These are phyloP conservation scores for Spheniscus humboldti DNA, from an alignment of 2,797 vertebrate species.

Conservation along the genomic window DNA sequence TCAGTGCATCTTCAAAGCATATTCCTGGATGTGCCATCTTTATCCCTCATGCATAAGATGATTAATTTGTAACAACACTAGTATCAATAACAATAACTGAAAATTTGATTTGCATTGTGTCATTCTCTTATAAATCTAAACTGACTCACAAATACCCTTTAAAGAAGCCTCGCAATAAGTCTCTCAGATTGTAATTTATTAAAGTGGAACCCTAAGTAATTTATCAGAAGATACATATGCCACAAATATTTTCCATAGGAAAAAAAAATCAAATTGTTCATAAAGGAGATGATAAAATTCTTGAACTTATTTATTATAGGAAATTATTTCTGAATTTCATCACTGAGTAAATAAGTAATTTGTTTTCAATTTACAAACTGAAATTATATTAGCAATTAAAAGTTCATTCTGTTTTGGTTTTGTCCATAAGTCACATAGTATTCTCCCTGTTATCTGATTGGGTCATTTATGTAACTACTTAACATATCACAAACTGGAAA, in stretches of 20 bases:
- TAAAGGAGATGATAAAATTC: neutral
- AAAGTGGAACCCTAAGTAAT: neutral
- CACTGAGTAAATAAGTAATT: neutral
- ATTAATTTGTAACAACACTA: neutral
- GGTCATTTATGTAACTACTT: neutral
- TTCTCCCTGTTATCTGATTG: neutral
- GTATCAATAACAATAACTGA: slow-evolving; percentile 1
- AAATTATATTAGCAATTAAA: neutral
- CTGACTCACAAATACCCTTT: neutral
- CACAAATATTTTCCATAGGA: neutral
- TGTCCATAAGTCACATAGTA: fast-evolving
- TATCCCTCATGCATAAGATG: neutral
- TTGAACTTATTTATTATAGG: neutral
- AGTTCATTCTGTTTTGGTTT: neutral
- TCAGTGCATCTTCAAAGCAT: neutral
- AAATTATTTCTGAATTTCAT: neutral
- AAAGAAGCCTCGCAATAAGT: neutral
- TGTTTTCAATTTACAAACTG: neutral
- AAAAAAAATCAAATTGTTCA: neutral
- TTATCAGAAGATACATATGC: neutral
- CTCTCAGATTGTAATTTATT: neutral
- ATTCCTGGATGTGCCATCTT: neutral
- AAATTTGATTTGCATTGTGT: neutral
- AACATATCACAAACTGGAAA: neutral
- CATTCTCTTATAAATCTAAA: slow-evolving; percentile 7